phyloP scores from a whole-genome alignment of 2,888 invertebrate species.

The Chloroclystis v-ata region DNA sequence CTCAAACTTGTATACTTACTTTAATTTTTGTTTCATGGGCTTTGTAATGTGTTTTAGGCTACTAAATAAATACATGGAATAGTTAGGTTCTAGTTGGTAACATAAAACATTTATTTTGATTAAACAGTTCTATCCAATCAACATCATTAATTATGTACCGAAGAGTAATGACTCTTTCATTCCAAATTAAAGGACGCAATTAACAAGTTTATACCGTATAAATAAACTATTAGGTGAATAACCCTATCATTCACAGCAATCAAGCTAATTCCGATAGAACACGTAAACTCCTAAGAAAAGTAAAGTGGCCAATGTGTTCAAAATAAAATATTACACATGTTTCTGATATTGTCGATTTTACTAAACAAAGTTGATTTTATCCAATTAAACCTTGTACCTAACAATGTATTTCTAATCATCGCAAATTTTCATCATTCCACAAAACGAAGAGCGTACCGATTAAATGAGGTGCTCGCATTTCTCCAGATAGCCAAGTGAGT shows the following conservation, averaged over 20 bases:
- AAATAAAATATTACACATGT: too few species aligned
- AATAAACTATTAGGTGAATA: slow-evolving; percentile 21
- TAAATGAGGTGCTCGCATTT: slow-evolving; percentile 78
- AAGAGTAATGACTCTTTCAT: slow-evolving; percentile 27
- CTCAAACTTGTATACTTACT: too few species aligned
- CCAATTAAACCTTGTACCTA: too few species aligned
- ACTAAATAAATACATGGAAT: too few species aligned
- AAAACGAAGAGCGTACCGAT: slow-evolving; percentile 76
- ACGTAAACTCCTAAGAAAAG: slow-evolving; percentile 29
- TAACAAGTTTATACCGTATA: slow-evolving; percentile 23
- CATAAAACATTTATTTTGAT: slow-evolving; percentile 19
- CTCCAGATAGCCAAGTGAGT: slow-evolving; percentile 69
- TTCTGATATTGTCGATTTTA: too few species aligned
- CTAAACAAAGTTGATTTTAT: too few species aligned
- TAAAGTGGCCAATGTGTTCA: slow-evolving; percentile 13
- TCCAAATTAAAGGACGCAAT: slow-evolving; percentile 25
- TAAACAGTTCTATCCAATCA: slow-evolving; percentile 19
- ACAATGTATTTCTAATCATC: slow-evolving; percentile 41
- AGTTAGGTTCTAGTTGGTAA: too few species aligned
- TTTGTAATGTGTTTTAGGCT: too few species aligned
- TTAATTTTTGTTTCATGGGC: too few species aligned
- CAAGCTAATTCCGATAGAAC: not conserved
- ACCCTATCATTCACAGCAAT: slow-evolving; percentile 9
- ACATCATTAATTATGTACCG: slow-evolving; percentile 23
- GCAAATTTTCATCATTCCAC: slow-evolving; percentile 69